Conservation (phyloP, 1,140 invertebrate species). For the Drosophila novamexicana region DNA sequence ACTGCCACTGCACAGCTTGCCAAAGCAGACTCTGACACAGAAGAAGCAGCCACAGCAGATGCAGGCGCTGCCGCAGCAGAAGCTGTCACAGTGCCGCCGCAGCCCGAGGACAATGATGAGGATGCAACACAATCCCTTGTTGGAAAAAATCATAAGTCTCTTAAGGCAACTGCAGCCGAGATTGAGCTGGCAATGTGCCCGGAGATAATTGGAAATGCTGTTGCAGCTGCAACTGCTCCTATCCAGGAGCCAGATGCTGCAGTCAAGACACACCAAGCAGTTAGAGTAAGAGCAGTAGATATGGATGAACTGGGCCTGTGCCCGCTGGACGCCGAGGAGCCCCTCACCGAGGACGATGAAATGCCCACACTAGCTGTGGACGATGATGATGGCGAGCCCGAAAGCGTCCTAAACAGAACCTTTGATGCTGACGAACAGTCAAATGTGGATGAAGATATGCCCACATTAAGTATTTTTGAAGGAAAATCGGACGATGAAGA, state of each 20-base stretch:
- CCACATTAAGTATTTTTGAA: constrained; percentile 1
- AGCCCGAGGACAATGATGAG: neutral
- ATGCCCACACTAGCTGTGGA: constrained; percentile 49
- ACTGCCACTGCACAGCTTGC: too few species aligned
- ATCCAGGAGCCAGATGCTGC: neutral
- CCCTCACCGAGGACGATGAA: constrained; percentile 34
- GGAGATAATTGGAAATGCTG: neutral
- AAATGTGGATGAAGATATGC: constrained; percentile 5
- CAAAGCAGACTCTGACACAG: neutral
- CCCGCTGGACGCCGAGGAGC: constrained; percentile 32
- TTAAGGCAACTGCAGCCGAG: neutral
- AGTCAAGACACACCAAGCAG: neutral
- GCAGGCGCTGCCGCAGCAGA: neutral
- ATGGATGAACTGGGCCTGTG: constrained; percentile 48
- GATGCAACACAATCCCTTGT: neutral
- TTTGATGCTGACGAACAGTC: constrained; percentile 45
- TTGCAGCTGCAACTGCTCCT: neutral
- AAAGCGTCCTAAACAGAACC: constrained; percentile 40
- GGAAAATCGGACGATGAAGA: neutral
- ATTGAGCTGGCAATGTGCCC: neutral
- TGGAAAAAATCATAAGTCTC: neutral
- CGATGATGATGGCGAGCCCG: constrained; percentile 46
- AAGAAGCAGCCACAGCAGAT: neutral
- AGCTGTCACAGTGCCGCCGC: neutral
- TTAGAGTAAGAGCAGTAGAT: constrained; percentile 1